Percentiles rank a stretch among this genome's conserved stretches.
Evolutionary conservation across 64 coral and sea anemone species (phyloP).

Genomic region (Porites australiensis): DNA sequence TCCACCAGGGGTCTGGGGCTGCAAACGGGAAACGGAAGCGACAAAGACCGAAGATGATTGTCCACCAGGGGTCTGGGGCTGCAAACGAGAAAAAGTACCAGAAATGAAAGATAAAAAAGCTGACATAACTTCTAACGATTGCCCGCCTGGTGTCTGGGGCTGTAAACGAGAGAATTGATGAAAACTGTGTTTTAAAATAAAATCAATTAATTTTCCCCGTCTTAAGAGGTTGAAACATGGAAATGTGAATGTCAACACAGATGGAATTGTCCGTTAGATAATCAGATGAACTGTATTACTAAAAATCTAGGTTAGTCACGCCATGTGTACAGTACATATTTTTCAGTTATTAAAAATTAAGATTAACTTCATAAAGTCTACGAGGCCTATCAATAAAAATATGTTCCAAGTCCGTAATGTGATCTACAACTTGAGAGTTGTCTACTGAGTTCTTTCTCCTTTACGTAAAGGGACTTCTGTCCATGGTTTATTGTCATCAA

Average conservation of each 20-base stretch:
- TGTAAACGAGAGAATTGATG: slow-evolving; percentile 59
- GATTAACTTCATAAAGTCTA: background rate
- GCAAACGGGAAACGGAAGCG: slow-evolving; percentile 26
- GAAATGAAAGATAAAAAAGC: background rate
- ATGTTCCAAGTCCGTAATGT: background rate
- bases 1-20: slow-evolving; percentile 69
- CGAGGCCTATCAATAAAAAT: slow-evolving; percentile 21
- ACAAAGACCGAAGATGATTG: background rate
- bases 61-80: slow-evolving; percentile 70
- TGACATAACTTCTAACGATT: background rate
- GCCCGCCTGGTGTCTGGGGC: slow-evolving; percentile 71
- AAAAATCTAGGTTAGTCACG: background rate
- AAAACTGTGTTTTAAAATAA: background rate
- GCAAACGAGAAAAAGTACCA: slow-evolving; percentile 29
- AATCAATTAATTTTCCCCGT: slow-evolving; percentile 21
- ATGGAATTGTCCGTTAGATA: background rate
- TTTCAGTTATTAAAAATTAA: slow-evolving; percentile 49
- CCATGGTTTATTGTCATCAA: no score
- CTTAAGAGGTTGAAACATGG: background rate
- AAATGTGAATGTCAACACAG: background rate
- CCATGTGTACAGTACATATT: slow-evolving; percentile 33
- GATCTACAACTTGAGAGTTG: background rate
- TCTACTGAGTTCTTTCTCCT: background rate
- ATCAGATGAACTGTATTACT: background rate
- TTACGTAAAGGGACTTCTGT: no score